Evolutionary conservation across 2,113 vertebrate genomes (phyloP).

Genomic region (Hyperoodon ampullatus): DNA sequence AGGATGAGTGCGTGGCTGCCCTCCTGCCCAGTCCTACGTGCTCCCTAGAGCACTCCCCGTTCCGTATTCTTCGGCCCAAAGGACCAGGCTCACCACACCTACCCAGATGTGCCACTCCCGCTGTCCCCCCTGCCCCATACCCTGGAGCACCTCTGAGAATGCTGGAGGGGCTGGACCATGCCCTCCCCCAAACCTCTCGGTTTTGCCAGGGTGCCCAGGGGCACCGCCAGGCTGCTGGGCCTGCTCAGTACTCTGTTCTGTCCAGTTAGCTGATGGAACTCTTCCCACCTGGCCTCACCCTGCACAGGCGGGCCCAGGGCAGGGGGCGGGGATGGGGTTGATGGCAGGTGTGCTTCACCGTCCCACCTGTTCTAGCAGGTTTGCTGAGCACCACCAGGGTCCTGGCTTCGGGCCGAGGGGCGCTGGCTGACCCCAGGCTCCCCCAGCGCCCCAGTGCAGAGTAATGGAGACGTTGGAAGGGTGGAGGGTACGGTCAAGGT

Average conservation of each 20-base stretch:
- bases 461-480: background rate
- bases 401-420: background rate
- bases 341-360: background rate
- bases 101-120: background rate
- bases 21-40: rapidly evolving
- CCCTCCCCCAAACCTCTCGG: too few relatives aligned
- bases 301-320: background rate
- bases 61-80: background rate
- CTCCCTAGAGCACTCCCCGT: background rate
- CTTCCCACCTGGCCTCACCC: background rate
- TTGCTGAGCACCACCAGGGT: background rate
- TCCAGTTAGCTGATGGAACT: background rate
- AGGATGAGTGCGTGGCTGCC: background rate
- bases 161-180: background rate
- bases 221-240: background rate
- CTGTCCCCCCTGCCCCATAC: rapidly evolving
- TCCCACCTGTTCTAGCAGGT: background rate
- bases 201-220: background rate
- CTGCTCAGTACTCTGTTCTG: background rate
- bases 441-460: background rate
- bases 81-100: background rate
- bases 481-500: background rate
- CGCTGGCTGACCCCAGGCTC: background rate
- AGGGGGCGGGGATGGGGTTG: rapidly evolving
- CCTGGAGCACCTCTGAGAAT: background rate